phyloP scores from a whole-genome alignment of 2,797 vertebrate species.

The Coluber constrictor region DNA sequence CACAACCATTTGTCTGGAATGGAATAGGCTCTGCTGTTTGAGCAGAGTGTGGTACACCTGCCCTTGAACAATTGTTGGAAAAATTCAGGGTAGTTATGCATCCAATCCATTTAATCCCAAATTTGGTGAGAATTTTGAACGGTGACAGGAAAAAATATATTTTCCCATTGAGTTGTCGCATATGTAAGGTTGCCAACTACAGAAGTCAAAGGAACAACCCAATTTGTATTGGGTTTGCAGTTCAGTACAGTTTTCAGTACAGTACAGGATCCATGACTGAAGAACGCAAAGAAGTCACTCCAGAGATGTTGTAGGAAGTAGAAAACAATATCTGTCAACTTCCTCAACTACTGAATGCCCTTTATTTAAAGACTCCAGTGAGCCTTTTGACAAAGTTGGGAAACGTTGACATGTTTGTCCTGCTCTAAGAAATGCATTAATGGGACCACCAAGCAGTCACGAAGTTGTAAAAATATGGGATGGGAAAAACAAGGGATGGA shows the following conservation, averaged over 20 bases:
- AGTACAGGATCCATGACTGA: not conserved
- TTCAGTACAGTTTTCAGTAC: not conserved
- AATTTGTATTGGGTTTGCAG: not conserved
- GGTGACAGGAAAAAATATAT: not conserved
- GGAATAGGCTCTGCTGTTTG: too few species aligned
- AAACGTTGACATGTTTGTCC: not conserved
- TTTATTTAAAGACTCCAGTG: not conserved
- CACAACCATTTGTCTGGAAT: too few species aligned
- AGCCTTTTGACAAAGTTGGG: not conserved
- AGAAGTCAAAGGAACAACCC: not conserved
- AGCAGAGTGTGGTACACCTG: not conserved
- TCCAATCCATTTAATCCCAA: not conserved
- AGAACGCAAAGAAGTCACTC: not conserved
- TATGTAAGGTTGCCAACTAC: not conserved
- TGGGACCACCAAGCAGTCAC: not conserved
- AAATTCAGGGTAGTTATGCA: not conserved
- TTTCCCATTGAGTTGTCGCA: not conserved
- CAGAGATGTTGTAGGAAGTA: not conserved
- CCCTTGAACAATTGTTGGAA: not conserved
- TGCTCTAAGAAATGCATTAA: slow-evolving; percentile 7
- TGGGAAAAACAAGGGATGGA: not conserved
- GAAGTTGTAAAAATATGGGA: slow-evolving; percentile 8
- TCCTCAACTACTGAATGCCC: not conserved
- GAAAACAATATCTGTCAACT: not conserved
- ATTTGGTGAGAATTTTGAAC: not conserved